Base-by-base conservation (phyloP, 2,888 invertebrate genomes). In the Phengaris arion region DNA sequence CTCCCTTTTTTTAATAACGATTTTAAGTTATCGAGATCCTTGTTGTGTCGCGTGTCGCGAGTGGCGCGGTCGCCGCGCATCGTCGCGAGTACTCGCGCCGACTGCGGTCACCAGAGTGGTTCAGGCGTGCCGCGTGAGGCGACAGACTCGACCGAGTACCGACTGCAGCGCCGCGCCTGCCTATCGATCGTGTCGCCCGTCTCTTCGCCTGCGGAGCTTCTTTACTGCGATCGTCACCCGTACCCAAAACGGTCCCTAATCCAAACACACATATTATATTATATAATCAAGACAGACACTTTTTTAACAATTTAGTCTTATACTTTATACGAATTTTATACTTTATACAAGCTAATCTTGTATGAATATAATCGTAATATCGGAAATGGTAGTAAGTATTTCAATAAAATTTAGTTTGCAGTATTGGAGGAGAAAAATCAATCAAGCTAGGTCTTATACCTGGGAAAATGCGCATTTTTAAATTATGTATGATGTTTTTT, bases 1-100 rank as follows among this genome's bases (percentile, higher is more conserved):
- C 94, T 95, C 77, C 96, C 96, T 78, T 96, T 96, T 91, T 97
- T 97, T 75, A 97, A 94, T 83, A 97, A 94, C 54, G 96, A 96
- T 85, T 96, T 96, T 82, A 96, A 94, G 85, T 95, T 95, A 79
- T 94, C 94, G 83, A 93, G 89, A 85, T 95, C 95, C 81, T 95
- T 95, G 88, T 95, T 95, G 87, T 95, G 95, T 81, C 93, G 91
- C 84, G 89, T 86, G 86, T 94, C 93, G 82, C 91, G 91, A 81
- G 89, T 86, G 85, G 89, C 89, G 87, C 90, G 90, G 83, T 93
- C 93, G 84, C 90, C 94, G 87, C 93, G 92, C 94, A 94, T 94
- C 85, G 87, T 91, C 86, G 90, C 92, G 90, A 87, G 86, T 84
- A 80, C 74, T 82, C 86, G 84, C 88, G 86, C 83, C 87, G 88